Base-by-base conservation (phyloP, 2,888 invertebrate genomes). In the Eremobia ochroleuca region DNA sequence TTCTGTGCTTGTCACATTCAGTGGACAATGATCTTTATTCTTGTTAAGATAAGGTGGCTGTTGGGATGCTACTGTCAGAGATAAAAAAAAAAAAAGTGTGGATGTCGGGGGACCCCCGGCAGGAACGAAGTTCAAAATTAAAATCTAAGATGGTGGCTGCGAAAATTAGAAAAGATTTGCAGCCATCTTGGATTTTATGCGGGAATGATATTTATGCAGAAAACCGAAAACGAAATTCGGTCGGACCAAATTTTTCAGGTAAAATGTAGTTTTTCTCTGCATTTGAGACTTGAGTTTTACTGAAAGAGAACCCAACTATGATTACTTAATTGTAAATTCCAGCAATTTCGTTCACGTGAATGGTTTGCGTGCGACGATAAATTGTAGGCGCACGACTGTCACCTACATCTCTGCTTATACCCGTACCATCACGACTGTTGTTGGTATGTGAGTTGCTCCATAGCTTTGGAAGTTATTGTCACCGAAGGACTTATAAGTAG, bases 301-400 rank as follows among this genome's bases (percentile, higher is more conserved):
- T 6, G 18, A 28, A 58, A 2, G 13, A 5, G 61, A 62, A 25
- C 25, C 13, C 21, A 31, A 34, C 18, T 61, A 62, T 40, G 9
- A 40, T 15, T n/a, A 64, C 37, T 64, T n/a, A 18, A 68, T 34
- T 67, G 49, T 64, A 65, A 65, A 77, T 67, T 77, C 77, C 18
- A 25, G 13, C n/a, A 34, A 67, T 77, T 77, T 52, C 34, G 61
- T 68, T 61, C 6, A 21, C 55, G 61, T 68, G 69, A 77, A 64
- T 58, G 78, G 40, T 11, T n/a, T 34, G 71, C 65, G 78, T 71
- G 79, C 25, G 40, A 34, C 11, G 15, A 79, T 65, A 40, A 78
- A 40, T 78, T 49, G 31, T 66, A 28, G 37, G 18, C 4, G 69
- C 77, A 77, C 77, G 77, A 77, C 34, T 77, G 77, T 77, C 77